These are phyloP conservation scores for Tetrax tetrax DNA, from an alignment of 2,113 vertebrate genomes.

Conservation along the genomic window DNA sequence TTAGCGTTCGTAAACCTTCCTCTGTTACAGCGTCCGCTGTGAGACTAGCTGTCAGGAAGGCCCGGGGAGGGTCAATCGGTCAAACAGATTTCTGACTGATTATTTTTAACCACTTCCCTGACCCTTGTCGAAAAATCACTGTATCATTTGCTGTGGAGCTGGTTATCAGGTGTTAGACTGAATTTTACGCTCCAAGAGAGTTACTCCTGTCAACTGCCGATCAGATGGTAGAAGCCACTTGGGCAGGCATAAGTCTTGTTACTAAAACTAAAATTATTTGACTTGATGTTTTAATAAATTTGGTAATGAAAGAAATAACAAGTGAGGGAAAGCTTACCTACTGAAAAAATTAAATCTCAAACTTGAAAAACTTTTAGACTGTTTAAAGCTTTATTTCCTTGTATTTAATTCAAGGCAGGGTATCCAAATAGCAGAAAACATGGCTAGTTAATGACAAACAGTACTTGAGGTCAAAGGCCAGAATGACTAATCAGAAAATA, in stretches of 20 bases:
- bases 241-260: background rate
- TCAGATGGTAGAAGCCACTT: background rate
- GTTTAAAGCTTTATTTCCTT: constrained; percentile 17
- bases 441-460: background rate
- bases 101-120: background rate
- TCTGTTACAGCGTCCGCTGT: background rate
- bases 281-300: background rate
- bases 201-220: background rate
- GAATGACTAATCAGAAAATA: background rate
- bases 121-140: background rate
- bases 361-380: background rate
- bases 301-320: background rate
- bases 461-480: background rate
- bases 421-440: background rate
- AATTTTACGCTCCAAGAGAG: background rate
- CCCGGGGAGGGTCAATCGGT: background rate
- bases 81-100: background rate
- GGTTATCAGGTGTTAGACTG: background rate
- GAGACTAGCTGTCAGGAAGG: background rate
- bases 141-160: background rate
- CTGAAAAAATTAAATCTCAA: background rate
- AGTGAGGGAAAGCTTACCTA: background rate
- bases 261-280: background rate
- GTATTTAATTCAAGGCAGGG: background rate
- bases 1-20: background rate